Percentiles rank a stretch among this genome's conserved stretches.
Conservation (phyloP, 2,113 vertebrate genomes). For the Arvicanthis niloticus region DNA sequence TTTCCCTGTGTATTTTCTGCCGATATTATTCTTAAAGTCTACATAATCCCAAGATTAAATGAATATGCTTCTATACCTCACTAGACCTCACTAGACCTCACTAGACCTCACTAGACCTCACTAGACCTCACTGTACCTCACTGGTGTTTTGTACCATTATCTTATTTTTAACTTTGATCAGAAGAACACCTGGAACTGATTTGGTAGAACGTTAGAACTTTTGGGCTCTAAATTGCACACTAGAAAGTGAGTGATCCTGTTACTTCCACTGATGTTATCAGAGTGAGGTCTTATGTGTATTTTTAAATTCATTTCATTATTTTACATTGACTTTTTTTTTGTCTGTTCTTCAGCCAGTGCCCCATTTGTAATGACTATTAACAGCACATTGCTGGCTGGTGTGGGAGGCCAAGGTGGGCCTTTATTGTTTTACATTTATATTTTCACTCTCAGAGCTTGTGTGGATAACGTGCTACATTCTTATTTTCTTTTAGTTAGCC, state of each 20-base stretch:
- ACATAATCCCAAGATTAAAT: slow-evolving; percentile 27
- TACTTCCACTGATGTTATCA: background rate
- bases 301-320: slow-evolving; percentile 51
- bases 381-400: slow-evolving; percentile 35
- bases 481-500: slow-evolving; percentile 71
- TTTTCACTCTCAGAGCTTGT: slow-evolving; percentile 58
- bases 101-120: too few relatives aligned
- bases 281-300: background rate
- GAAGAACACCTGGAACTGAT: slow-evolving; percentile 55
- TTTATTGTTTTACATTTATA: slow-evolving; percentile 54
- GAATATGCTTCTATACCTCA: slow-evolving; percentile 22
- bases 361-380: slow-evolving; percentile 32
- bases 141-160: slow-evolving; percentile 55
- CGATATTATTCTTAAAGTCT: slow-evolving; percentile 2
- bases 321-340: slow-evolving; percentile 34
- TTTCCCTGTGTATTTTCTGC: slow-evolving; percentile 35
- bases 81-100: too few relatives aligned
- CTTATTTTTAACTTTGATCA: slow-evolving; percentile 53
- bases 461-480: slow-evolving; percentile 51
- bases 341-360: background rate
- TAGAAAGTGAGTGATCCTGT: background rate
- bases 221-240: slow-evolving; percentile 26
- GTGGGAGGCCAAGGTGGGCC: slow-evolving; percentile 30
- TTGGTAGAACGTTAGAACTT: slow-evolving; percentile 17
- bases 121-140: slow-evolving; percentile 22